Base-by-base conservation (phyloP, 1,140 invertebrate genomes). In the Drosophila elegans region DNA sequence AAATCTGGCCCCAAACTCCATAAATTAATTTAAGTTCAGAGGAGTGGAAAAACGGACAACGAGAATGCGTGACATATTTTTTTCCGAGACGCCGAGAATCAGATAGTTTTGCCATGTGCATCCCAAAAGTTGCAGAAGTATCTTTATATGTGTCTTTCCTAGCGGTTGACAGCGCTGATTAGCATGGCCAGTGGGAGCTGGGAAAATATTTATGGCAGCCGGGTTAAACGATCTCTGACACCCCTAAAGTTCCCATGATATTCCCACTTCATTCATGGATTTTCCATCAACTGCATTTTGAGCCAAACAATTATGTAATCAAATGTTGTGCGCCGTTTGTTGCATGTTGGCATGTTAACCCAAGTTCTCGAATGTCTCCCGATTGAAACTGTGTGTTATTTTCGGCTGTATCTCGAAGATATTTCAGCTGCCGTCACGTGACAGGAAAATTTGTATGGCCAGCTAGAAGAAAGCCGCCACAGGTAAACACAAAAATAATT, bases 1-100 rank as follows among this genome's bases (percentile, higher is more conserved):
- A 78, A 64, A 84, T 77, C 75, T 67, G 53, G 29, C 49, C 59
- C 66, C 59, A 57, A 80, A 80, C 84, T 89, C 80, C 76, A 89
- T 88, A 89, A 88, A 88, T 88, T 89, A 89, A 89, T 89, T 82
- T 56, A 53, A 74, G 56, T 67, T 60, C 45, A 7, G 34, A 46
- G 36, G 11, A 49, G 49, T n/a, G 52, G 39, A 66, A 56, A 67
- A 42, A 29, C 46, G 46, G 29, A 42, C 42, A 44, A 53, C 21
- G 52, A 79, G 81, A 82, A 77, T 80, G 80, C 69, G 76, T 74
- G 68, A 80, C 73, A 88, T 78, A 78, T 73, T 72, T 48, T 74
- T 74, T 74, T 61, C 11, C 7, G 25, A 49, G 52, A 56, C 34
- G 34, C 57, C 39, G 49, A 73, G 38, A 21, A 32, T 16, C 55